These are phyloP conservation scores for Tipula lateralis DNA, from an alignment of 2,888 invertebrate genomes.

Conservation along the genomic window DNA sequence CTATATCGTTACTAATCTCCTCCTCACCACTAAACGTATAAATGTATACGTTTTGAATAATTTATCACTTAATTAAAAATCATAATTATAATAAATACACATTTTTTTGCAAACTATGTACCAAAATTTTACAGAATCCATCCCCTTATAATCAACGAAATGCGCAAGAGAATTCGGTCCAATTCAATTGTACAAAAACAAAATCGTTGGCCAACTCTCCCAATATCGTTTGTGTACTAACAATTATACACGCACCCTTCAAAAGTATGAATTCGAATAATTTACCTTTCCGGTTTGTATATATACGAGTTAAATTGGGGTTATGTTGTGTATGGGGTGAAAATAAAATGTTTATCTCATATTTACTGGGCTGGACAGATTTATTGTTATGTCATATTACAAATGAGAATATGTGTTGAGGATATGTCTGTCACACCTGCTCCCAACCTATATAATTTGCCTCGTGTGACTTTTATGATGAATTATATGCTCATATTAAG, in stretches of 20 bases:
- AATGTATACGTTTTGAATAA: background rate
- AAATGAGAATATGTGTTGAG: background rate
- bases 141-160: background rate
- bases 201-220: background rate
- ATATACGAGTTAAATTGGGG: background rate
- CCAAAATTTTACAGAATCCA: background rate
- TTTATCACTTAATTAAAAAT: background rate
- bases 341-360: background rate
- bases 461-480: background rate
- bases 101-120: background rate
- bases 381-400: constrained; percentile 15
- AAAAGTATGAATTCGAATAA: background rate
- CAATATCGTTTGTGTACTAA: background rate
- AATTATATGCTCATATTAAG: background rate
- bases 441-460: background rate
- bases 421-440: background rate
- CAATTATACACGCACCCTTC: background rate
- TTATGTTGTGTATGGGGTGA: background rate
- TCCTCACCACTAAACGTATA: background rate
- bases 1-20: background rate
- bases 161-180: background rate
- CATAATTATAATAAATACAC: background rate
- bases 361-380: constrained; percentile 6
- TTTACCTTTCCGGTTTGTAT: background rate
- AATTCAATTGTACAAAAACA: background rate